phyloP scores from a whole-genome alignment of 2,113 vertebrate genomes.

The Paramisgurnus dabryanus region DNA sequence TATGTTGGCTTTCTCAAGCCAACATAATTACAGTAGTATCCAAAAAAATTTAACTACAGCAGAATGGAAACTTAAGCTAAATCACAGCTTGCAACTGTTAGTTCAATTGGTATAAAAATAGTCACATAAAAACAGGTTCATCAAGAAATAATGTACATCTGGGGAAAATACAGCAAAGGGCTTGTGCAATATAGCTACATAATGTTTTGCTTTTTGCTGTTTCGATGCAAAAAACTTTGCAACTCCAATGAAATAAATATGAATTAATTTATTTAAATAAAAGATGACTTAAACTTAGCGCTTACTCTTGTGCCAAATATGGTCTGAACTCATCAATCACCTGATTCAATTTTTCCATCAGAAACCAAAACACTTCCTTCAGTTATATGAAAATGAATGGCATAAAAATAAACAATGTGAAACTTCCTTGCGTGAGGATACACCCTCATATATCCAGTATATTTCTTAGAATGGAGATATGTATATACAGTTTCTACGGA shows the following conservation, averaged over 20 bases:
- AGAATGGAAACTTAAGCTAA: not conserved
- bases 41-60: not conserved
- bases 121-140: not conserved
- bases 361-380: not conserved
- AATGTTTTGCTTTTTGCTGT: not conserved
- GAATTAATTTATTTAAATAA: not conserved
- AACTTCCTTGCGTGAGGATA: not conserved
- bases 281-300: not conserved
- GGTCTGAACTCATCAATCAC: not conserved
- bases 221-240: not conserved
- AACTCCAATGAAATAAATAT: too few relatives aligned
- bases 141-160: not conserved
- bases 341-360: not conserved
- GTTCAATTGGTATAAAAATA: not conserved
- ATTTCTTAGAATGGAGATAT: not conserved
- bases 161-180: not conserved
- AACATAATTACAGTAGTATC: slow-evolving; percentile 5
- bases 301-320: not conserved
- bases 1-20: too few relatives aligned
- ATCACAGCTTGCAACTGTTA: not conserved
- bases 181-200: not conserved
- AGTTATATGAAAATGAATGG: not conserved
- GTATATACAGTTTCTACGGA: not conserved
- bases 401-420: not conserved
- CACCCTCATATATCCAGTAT: not conserved